These are phyloP conservation scores for Liodrosophila aerea DNA, from an alignment of 2,888 invertebrate species.

Conservation along the genomic window DNA sequence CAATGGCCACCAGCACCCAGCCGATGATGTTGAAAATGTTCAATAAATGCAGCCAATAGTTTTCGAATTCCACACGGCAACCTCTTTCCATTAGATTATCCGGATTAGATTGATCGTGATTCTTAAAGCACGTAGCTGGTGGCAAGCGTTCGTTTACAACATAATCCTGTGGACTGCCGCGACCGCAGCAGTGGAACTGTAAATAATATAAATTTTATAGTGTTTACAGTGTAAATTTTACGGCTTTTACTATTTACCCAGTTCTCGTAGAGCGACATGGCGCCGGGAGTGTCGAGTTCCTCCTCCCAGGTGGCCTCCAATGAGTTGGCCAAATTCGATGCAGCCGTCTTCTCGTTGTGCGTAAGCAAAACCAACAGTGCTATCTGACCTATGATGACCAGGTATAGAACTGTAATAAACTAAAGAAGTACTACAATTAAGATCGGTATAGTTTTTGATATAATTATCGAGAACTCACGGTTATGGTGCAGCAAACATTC, in stretches of 20 bases:
- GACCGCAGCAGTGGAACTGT: conserved; percentile 79
- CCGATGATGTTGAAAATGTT: conserved; percentile 67
- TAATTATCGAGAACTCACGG: conserved; percentile 84
- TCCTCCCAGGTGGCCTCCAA: conserved; percentile 83
- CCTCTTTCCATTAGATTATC: conserved; percentile 73
- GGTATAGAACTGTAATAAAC: conserved; percentile 67
- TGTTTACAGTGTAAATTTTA: background rate
- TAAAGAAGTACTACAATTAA: conserved; percentile 81
- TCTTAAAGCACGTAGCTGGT: conserved; percentile 73
- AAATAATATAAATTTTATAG: conserved; percentile 3
- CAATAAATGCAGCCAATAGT: conserved; percentile 72
- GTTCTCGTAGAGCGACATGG: conserved; percentile 78
- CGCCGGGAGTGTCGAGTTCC: conserved; percentile 70
- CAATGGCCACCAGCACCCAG: conserved; percentile 62
- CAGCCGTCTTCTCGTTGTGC: conserved; percentile 24
- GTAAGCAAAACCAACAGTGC: conserved; percentile 47
- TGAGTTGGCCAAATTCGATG: conserved; percentile 67
- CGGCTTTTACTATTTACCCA: conserved; percentile 67
- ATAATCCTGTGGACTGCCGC: conserved; percentile 79
- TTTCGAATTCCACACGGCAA: conserved; percentile 70
- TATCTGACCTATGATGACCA: conserved; percentile 65
- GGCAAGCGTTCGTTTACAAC: conserved; percentile 75
- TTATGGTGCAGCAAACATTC: conserved; percentile 92
- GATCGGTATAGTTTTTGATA: conserved; percentile 52
- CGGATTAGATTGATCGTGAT: conserved; percentile 61